Evolutionary conservation across 1,140 invertebrate species (phyloP), one percentile per base, ranked within the genome.

Genomic region (Mercenaria mercenaria): DNA sequence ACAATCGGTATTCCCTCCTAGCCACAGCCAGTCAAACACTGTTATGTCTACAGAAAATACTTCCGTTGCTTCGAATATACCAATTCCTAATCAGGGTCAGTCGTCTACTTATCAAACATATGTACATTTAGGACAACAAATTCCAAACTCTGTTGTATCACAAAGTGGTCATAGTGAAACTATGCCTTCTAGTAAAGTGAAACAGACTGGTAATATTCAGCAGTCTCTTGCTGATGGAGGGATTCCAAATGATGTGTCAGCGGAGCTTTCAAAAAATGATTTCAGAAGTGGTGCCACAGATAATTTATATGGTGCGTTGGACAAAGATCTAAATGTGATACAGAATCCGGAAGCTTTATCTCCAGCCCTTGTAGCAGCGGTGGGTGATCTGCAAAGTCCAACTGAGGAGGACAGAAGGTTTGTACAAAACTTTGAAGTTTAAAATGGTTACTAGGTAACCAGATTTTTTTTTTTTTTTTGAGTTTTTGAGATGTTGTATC

Each of bases 311-410:
- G 56, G 59, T 47, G 86, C 59, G 6, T 50, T 88, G 20, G 77
- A 88, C 39, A 88, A 81, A 67, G 77, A 88, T 81, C 64, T 88
- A 29, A 88, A 80, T 80, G 86, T 64, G 76, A 80, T 88, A 80
- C 86, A 88, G 41, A 81, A 69, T 50, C 43, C 76, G 26, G 74
- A 37, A 4, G 59, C 86, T 26, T 81, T 88, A 32, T 81, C 86
- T 26, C 86, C 86, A 50, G 76, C 86, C 26, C 86, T 88, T 41
- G 86, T 72, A 39, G 86, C 86, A 29, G 77, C 86, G n/a, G 77
- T 88, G 50, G 86, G 59, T 37, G 86, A 88, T 69, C 39, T 85
- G 4, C 84, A 67, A 41, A 80, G 41, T 37, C 77, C 86, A 37
- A 41, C 76, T 11, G 86, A 80, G 39, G 86, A 88, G 72, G 86